Evolutionary conservation across 2,888 invertebrate genomes (phyloP), one percentile per base, ranked within the genome.

Genomic region (Ormyrus thymus): DNA sequence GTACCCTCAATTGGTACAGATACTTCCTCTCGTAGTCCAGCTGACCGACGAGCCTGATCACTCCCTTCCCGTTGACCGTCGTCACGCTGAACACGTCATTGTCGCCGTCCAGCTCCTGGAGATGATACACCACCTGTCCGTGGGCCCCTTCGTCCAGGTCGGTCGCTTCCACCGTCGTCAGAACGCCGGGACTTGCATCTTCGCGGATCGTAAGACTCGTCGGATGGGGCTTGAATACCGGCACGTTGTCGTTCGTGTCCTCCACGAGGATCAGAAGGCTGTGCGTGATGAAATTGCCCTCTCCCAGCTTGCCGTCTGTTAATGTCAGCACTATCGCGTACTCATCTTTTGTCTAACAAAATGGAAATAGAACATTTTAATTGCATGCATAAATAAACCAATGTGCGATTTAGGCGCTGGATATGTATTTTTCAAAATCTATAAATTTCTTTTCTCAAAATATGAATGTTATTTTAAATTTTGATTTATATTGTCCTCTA

Each of bases 81-180:
- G 95, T 94, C 69, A 97, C 93, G 46, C 94, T 92, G 89, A 97
- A 97, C 75, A 94, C 92, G 68, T 94, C 93, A 78, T 93, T 93
- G 83, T 96, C 95, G 10, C 94, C 95, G 82, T 96, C 96, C 70
- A 94, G 91, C 86, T 96, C 96, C 92, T 96, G 91, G n/a, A 97
- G 91, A 86, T 95, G 94, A 89, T 97, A 97, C 29, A 97, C 93
- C 45, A 97, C 95, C 92, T 97, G 97, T 59, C 97, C 97, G 86
- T 97, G 97, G 56, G 97, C 95, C 65, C 97, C 97, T 91, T 97
- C 96, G 87, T 97, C 97, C 70, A 94, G 93, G 89, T 97, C 97
- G 6, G 94, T 95, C 10, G 97, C 97, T 91, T 97, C 96, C 46
- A 97, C 93, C 1, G 95, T 95, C 11, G 95, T 92, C 65, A 97